These are phyloP conservation scores for Trididemnum clinides DNA, from an alignment of 23 tunicate species.

Conservation along the genomic window DNA sequence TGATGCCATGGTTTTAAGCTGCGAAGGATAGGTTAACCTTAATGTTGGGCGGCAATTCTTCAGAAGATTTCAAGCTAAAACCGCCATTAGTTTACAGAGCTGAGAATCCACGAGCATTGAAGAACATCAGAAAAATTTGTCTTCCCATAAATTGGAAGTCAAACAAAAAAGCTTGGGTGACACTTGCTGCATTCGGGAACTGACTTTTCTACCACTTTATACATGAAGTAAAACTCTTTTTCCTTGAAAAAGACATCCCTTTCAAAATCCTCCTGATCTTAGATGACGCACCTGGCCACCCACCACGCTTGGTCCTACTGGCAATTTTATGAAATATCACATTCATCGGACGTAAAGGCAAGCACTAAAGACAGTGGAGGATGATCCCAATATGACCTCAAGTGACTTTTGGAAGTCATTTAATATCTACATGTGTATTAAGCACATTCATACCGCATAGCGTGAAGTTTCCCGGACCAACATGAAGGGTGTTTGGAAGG, in stretches of 20 bases:
- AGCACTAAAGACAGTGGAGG: conserved; percentile 25
- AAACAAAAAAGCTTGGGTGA: too few species aligned
- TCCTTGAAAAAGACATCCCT: conserved; percentile 10
- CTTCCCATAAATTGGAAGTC: conserved; percentile 12
- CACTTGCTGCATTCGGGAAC: background rate
- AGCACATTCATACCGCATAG: conserved; percentile 44
- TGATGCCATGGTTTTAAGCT: conserved; percentile 26
- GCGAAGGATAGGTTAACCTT: too few species aligned
- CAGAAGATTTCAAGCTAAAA: too few species aligned
- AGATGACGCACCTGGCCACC: too few species aligned
- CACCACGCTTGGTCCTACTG: conserved; percentile 34
- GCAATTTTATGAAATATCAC: conserved; percentile 32
- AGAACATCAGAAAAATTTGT: conserved; percentile 15
- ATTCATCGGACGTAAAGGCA: background rate
- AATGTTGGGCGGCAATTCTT: too few species aligned
- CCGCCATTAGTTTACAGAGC: too few species aligned
- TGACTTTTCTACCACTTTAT: conserved; percentile 11
- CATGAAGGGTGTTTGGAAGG: conserved; percentile 34
- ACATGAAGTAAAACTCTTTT: background rate
- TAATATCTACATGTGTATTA: conserved; percentile 24
- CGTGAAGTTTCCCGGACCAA: conserved; percentile 38
- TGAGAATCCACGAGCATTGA: too few species aligned
- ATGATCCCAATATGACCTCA: background rate
- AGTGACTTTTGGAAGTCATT: conserved; percentile 16
- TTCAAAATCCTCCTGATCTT: conserved; percentile 41